These are phyloP conservation scores for Xenopus laevis DNA, from an alignment of 2,113 vertebrate species.

Conservation along the genomic window DNA sequence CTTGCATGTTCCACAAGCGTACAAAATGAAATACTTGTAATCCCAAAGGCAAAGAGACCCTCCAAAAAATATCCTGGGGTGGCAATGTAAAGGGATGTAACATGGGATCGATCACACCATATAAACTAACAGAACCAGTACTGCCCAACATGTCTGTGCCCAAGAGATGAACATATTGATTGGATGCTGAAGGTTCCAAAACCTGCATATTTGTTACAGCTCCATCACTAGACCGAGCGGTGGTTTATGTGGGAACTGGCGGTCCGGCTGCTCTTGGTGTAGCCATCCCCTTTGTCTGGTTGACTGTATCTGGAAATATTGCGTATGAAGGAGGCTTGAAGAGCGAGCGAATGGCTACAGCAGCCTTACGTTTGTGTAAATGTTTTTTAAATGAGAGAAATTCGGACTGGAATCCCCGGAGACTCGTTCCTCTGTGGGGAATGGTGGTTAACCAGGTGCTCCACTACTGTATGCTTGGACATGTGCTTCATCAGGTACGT, in stretches of 20 bases:
- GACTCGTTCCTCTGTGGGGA: conserved; percentile 95
- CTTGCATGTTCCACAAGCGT: not conserved
- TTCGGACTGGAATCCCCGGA: conserved; percentile 89
- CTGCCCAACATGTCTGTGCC: too few relatives aligned
- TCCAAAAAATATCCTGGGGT: not conserved
- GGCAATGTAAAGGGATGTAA: too few relatives aligned
- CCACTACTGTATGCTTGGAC: conserved; percentile 98
- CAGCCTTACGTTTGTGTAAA: not conserved
- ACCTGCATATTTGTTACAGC: too few relatives aligned
- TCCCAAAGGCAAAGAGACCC: conserved; percentile 6
- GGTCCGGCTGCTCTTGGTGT: not conserved
- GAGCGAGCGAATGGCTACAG: conserved; percentile 1
- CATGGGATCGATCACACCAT: too few relatives aligned
- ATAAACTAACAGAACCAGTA: too few relatives aligned
- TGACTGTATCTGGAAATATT: conserved; percentile 9
- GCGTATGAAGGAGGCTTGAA: conserved; percentile 22
- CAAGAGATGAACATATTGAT: too few relatives aligned
- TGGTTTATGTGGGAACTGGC: too few relatives aligned
- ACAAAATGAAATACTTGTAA: not conserved
- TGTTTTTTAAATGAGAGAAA: conserved; percentile 86
- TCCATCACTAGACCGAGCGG: too few relatives aligned
- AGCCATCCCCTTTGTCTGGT: not conserved
- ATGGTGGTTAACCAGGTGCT: conserved; percentile 92
- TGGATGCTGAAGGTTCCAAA: too few relatives aligned
- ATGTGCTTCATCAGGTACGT: conserved; percentile 99